Conservation (phyloP, 2,888 invertebrate genomes). For the Philhelius pedissequus region DNA sequence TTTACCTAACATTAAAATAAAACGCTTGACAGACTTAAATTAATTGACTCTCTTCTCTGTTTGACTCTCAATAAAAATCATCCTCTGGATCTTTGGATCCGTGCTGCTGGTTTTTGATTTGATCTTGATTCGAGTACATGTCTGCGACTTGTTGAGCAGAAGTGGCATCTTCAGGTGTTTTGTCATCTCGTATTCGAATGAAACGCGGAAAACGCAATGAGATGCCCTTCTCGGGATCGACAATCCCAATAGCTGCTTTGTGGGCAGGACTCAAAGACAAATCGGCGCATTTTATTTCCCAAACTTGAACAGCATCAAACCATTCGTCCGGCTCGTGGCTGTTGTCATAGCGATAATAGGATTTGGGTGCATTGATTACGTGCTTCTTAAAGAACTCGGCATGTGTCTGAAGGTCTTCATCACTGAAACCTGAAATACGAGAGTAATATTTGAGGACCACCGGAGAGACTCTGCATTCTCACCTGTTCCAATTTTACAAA, state of each 20-base stretch:
- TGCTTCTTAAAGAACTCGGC: constrained; percentile 87
- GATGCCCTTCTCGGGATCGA: constrained; percentile 94
- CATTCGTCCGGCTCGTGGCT: constrained; percentile 91
- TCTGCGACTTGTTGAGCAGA: constrained; percentile 92
- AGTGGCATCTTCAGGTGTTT: constrained; percentile 95
- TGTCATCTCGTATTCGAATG: constrained; percentile 93
- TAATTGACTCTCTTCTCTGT: background rate
- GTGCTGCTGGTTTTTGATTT: constrained; percentile 86
- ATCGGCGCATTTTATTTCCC: constrained; percentile 99
- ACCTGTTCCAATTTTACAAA: constrained; percentile 88
- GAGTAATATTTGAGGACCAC: constrained; percentile 75
- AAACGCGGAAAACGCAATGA: constrained; percentile 97
- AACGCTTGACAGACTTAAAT: constrained; percentile 31
- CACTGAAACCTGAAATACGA: constrained; percentile 96
- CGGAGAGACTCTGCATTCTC: background rate
- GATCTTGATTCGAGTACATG: constrained; percentile 95
- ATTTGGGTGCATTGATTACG: constrained; percentile 86
- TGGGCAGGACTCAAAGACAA: constrained; percentile 97
- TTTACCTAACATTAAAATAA: constrained; percentile 22
- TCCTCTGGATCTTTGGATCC: constrained; percentile 72
- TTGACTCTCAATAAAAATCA: constrained; percentile 75
- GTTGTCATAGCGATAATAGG: constrained; percentile 89
- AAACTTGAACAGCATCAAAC: constrained; percentile 92
- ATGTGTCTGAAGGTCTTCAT: constrained; percentile 90
- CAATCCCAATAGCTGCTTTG: constrained; percentile 91